Evolutionary conservation across 2,797 vertebrate genomes (phyloP).

Genomic region (Enteromius paludinosus): DNA sequence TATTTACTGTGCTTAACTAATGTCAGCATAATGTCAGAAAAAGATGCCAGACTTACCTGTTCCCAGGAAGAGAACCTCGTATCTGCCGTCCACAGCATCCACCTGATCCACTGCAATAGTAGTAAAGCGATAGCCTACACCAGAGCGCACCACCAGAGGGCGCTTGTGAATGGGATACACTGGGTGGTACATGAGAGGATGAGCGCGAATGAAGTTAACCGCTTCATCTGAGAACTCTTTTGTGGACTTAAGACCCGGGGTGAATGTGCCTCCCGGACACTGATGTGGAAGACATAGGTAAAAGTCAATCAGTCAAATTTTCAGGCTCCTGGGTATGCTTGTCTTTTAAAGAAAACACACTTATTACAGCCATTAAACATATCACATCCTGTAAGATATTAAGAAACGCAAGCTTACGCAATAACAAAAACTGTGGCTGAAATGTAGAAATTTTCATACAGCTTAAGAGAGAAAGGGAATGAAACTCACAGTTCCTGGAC

Average conservation of each 20-base stretch:
- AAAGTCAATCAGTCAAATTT: neutral
- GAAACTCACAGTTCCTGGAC: slow-evolving; percentile 84
- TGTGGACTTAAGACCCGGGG: slow-evolving; percentile 82
- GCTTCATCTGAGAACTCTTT: slow-evolving; percentile 86
- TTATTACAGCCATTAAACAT: neutral
- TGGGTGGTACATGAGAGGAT: slow-evolving; percentile 85
- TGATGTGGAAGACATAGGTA: slow-evolving; percentile 56
- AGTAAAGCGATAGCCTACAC: slow-evolving; percentile 85
- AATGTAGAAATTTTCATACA: neutral
- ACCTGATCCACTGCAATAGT: slow-evolving; percentile 85
- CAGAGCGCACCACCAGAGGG: slow-evolving; percentile 85
- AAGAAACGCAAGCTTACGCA: neutral
- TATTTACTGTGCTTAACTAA: neutral
- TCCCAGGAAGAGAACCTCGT: slow-evolving; percentile 86
- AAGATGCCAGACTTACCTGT: slow-evolving; percentile 75
- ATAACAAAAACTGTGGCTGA: neutral
- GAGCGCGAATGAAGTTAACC: slow-evolving; percentile 83
- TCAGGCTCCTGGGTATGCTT: neutral
- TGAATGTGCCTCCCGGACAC: slow-evolving; percentile 88
- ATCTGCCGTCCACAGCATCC: slow-evolving; percentile 85
- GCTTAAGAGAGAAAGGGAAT: neutral
- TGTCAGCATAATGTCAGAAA: neutral
- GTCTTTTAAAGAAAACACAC: neutral
- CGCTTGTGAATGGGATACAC: slow-evolving; percentile 85
- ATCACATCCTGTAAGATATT: neutral